Percentiles rank a stretch among this genome's conserved stretches.
These are phyloP conservation scores for Drosophila fungiperda DNA, from an alignment of 2,888 invertebrate species.

Conservation along the genomic window DNA sequence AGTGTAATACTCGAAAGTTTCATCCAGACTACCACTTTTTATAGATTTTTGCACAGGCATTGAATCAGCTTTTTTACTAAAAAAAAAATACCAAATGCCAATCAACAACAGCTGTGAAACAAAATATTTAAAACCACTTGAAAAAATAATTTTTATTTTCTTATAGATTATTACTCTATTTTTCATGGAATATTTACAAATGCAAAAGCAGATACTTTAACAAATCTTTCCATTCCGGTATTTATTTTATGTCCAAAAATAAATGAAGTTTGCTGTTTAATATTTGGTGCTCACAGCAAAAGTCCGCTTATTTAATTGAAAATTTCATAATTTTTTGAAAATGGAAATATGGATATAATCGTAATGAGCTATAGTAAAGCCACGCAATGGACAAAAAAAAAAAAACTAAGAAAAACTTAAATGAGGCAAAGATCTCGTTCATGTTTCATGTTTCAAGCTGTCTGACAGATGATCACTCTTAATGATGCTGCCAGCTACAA, in stretches of 20 bases:
- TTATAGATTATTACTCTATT: too few relatives aligned
- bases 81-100: too few relatives aligned
- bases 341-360: slow-evolving; percentile 32
- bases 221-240: background rate
- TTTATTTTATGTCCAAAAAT: background rate
- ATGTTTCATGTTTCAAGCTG: slow-evolving; percentile 44
- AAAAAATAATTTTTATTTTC: background rate
- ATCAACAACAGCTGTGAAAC: slow-evolving; percentile 11
- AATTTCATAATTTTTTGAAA: slow-evolving; percentile 48
- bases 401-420: slow-evolving; percentile 45
- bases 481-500: slow-evolving; percentile 72
- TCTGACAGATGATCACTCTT: slow-evolving; percentile 81
- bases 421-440: slow-evolving; percentile 66
- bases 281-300: slow-evolving; percentile 19
- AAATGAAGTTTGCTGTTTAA: slow-evolving; percentile 3
- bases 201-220: background rate
- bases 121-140: too few relatives aligned
- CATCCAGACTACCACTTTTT: background rate
- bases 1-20: background rate
- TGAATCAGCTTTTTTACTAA: too few relatives aligned
- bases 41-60: slow-evolving; percentile 8
- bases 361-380: slow-evolving; percentile 50
- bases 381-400: slow-evolving; percentile 22
- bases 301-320: slow-evolving; percentile 58
- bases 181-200: background rate